Base-by-base conservation (phyloP, 2,113 vertebrate genomes). In the Sigmodon hispidus region DNA sequence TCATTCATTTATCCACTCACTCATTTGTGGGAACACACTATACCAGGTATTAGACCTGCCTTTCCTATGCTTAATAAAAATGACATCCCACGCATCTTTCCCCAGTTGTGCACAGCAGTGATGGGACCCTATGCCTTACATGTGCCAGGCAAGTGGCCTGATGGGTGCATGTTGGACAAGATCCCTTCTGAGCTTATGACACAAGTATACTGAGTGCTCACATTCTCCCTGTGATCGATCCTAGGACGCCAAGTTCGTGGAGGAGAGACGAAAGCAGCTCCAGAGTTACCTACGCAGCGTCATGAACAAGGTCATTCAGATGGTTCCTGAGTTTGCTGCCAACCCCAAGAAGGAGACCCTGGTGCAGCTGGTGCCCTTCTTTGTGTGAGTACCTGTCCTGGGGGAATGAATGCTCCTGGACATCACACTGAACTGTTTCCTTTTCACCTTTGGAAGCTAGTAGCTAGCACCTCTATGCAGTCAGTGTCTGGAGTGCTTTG, bases 271-370 rank as follows among this genome's bases (percentile, higher is more conserved):
- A 95, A 99, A 99, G 96, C 99, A 99, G 97, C 99, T 99, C 75
- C 99, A 99, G 98, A 98, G 97, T 91, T 99, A 99, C 98, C 98
- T 99, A 96, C 99, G 99, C 91, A 99, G 97, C 1, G 98, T 99
- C 98, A 99, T 99, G 99, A 99, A 99, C 98, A 99, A 99, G 98
- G 98, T 99, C 95, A 99, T 99, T 98, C 99, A 99, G 98, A 98
- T 98, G 31, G 98, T 99, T 97, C 99, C 99, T 9, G 99, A 99
- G 98, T 99, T 99, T 97, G 98, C 99, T 26, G 97, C 99, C 98
- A 98, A 89, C 69, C 99, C 99, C 97, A 99, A 99, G 98, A 99
- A 99, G 97, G 99, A 99, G 97, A 99, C 99, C 36, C 99, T 99
- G 86, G 98, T 99, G 94, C 99, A 99, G 80, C 98, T 99, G 97